Conservation (phyloP, 2,797 vertebrate genomes). For the Adrianichthys oophorus region DNA sequence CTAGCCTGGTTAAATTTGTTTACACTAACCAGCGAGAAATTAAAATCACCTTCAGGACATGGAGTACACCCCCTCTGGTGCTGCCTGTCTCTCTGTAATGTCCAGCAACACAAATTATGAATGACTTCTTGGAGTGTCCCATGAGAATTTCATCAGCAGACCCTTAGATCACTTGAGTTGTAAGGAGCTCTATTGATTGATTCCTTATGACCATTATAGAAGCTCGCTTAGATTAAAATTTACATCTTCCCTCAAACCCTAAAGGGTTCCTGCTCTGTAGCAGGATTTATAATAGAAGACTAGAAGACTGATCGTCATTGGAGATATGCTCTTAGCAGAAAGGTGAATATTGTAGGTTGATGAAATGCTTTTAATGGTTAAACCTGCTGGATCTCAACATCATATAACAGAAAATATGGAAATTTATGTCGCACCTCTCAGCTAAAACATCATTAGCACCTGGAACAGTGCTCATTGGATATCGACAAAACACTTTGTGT, state of each 20-base stretch:
- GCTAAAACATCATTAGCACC: too few relatives aligned
- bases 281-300: background rate
- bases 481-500: too few relatives aligned
- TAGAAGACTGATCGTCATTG: too few relatives aligned
- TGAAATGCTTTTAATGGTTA: too few relatives aligned
- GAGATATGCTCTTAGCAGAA: too few relatives aligned
- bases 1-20: slow-evolving; percentile 1
- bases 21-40: background rate
- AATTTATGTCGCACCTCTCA: too few relatives aligned
- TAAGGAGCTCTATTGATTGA: background rate
- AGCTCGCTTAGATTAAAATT: background rate
- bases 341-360: too few relatives aligned
- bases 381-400: too few relatives aligned
- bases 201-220: background rate
- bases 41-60: background rate
- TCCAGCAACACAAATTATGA: background rate
- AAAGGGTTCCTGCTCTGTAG: background rate
- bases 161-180: background rate
- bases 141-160: background rate
- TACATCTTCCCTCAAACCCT: background rate
- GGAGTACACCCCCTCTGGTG: too few relatives aligned
- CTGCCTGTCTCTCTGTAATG: background rate
- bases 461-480: too few relatives aligned
- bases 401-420: too few relatives aligned
- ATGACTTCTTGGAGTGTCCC: background rate